A percentile compares a stretch with the other conserved stretches of the same genome.
phyloP scores from a whole-genome alignment of 2,797 vertebrate species.

The Coilia nasus region DNA sequence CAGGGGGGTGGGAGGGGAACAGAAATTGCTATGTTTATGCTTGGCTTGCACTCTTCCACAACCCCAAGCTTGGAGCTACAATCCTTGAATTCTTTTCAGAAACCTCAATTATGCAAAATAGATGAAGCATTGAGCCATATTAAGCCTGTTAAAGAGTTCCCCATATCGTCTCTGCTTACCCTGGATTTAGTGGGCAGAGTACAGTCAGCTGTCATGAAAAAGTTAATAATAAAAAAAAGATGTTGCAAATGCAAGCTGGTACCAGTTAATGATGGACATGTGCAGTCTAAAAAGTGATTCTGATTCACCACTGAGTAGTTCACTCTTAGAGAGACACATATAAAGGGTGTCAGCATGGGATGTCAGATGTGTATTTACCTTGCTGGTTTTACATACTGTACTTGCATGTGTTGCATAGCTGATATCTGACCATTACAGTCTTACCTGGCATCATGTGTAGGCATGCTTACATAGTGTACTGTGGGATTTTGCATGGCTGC shows the following conservation, averaged over 20 bases:
- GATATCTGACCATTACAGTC: not conserved
- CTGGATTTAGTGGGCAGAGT: not conserved
- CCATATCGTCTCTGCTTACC: constrained; percentile 37
- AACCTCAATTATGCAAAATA: constrained; percentile 59
- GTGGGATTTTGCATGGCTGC: not conserved
- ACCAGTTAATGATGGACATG: not conserved
- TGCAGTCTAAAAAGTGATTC: not conserved
- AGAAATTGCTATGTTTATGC: not conserved
- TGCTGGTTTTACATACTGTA: not conserved
- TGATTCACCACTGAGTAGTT: not conserved
- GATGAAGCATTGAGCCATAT: constrained; percentile 53
- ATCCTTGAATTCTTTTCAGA: constrained; percentile 50
- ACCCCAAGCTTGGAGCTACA: constrained; percentile 40
- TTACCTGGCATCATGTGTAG: not conserved
- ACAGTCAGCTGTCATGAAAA: not conserved
- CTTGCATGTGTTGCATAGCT: too few species aligned
- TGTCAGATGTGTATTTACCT: not conserved
- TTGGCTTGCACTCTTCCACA: constrained; percentile 36
- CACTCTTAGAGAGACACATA: not conserved
- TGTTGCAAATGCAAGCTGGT: not conserved
- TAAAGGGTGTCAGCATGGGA: not conserved
- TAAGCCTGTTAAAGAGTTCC: constrained; percentile 55
- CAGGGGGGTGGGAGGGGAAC: not conserved
- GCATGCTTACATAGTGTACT: not conserved
- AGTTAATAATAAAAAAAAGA: not conserved